These are phyloP conservation scores for Microtus oregoni DNA, from an alignment of 2,113 vertebrate species.

Conservation along the genomic window DNA sequence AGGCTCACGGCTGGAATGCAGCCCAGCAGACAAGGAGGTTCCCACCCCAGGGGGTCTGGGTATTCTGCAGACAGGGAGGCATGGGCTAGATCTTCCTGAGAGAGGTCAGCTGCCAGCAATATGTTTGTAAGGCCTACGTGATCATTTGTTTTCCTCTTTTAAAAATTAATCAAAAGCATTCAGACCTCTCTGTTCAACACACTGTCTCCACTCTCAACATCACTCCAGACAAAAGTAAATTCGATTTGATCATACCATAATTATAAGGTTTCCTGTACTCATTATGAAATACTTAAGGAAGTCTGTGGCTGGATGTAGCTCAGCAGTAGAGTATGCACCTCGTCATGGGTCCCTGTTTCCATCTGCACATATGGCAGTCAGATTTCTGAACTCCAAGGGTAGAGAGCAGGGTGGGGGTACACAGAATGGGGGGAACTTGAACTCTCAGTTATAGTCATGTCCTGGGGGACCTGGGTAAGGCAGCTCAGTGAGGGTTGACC, in stretches of 20 bases:
- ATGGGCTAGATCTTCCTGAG: not conserved
- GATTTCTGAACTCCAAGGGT: not conserved
- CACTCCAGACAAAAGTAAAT: not conserved
- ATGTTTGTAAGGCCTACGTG: not conserved
- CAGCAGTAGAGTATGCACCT: not conserved
- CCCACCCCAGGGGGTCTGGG: not conserved
- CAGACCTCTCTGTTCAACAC: not conserved
- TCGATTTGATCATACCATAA: not conserved
- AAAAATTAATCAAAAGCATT: not conserved
- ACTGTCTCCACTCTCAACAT: not conserved
- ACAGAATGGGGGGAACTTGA: not conserved
- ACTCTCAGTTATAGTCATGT: too few relatives aligned
- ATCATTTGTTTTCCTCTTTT: not conserved
- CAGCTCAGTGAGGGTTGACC: not conserved
- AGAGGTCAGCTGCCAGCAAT: not conserved
- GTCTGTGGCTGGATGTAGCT: not conserved
- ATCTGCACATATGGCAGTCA: not conserved
- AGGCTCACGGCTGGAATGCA: not conserved
- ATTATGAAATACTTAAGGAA: not conserved
- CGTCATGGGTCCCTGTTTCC: not conserved
- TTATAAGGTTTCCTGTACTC: not conserved
- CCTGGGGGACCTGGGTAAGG: not conserved
- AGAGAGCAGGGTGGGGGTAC: not conserved
- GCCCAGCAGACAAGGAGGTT: not conserved
- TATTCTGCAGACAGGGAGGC: fast-evolving